Base-by-base conservation (phyloP, 2,113 vertebrate genomes). In the Odontesthes bonariensis region DNA sequence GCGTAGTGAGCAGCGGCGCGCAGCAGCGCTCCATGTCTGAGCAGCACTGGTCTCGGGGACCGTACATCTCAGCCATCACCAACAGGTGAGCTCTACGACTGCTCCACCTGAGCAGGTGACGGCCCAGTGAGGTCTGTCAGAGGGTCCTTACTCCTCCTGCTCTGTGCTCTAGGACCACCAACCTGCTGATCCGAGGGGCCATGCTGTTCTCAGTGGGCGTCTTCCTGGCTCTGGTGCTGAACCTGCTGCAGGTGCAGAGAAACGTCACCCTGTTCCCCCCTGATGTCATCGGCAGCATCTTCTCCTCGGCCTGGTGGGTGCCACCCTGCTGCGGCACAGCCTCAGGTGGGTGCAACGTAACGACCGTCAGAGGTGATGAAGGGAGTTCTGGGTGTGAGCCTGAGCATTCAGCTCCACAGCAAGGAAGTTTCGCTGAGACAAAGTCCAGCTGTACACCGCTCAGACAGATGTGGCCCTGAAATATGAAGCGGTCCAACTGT, bases 231-330 rank as follows among this genome's bases (percentile, higher is more conserved):
- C 93, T 99, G 85, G 96, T 99, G 77, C 94, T 99, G 70, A 98
- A 99, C 89, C 91, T 99, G 62, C 95, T 99, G 79, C 97, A 98
- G 94, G 96, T 98, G 82, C 97, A 99, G 93, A 96, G 97, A 55
- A 97, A 98, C 0, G 95, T 98, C 88, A 98, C 97, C 0, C 96
- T 99, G n/a, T 99, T 99, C 73, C 97, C 97, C 65, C 96, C 97
- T 0, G 97, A 98, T 4, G 96, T 98, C 85, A 95, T 98, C 83
- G 96, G 96, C 76, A 97, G 97, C 86, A 96, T 98, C 89, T 97
- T 98, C 90, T 97, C 96, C 64, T 98, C 96, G 1, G 96, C 96
- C 19, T 98, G 97, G 97, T 98, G 97, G 97, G 96, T 98, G 5
- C 96, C 97, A 0, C 96, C 95, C 0, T 97, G 97, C 91, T 98